Evolutionary conservation across 2,113 vertebrate species (phyloP).

Genomic region (Microcebus ravelobensis): DNA sequence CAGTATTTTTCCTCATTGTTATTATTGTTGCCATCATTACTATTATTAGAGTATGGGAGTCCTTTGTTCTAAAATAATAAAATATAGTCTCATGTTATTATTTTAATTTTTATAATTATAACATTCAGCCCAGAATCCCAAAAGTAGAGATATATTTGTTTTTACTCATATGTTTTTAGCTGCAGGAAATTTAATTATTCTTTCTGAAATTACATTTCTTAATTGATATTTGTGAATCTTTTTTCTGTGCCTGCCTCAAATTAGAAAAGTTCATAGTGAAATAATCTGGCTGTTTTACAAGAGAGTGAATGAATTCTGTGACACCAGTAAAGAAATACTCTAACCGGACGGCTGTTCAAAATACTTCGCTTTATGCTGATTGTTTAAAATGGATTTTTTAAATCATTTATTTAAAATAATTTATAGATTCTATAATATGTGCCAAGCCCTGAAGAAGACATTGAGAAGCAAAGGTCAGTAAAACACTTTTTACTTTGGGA

Average conservation of each 20-base stretch:
- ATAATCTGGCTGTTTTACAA: not conserved
- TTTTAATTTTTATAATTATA: not conserved
- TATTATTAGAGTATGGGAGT: not conserved
- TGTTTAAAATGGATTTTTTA: not conserved
- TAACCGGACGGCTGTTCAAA: not conserved
- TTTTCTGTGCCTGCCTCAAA: not conserved
- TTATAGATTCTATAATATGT: not conserved
- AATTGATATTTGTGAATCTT: not conserved
- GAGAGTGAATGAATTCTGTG: not conserved
- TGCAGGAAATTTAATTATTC: not conserved
- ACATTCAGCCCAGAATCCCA: not conserved
- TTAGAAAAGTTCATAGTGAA: not conserved
- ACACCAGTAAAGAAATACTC: not conserved
- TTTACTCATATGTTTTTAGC: not conserved
- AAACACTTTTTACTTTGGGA: not conserved
- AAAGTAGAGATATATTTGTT: not conserved
- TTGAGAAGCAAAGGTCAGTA: not conserved
- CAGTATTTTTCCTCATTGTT: not conserved
- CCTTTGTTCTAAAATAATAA: not conserved
- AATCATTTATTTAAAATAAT: not conserved
- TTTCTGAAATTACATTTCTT: not conserved
- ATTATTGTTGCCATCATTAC: not conserved
- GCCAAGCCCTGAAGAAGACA: not conserved
- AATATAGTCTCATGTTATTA: not conserved
- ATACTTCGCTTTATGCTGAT: not conserved